Evolutionary conservation across 2,797 vertebrate species (phyloP), one percentile per base, ranked within the genome.

Genomic region (Lerista edwardsae): DNA sequence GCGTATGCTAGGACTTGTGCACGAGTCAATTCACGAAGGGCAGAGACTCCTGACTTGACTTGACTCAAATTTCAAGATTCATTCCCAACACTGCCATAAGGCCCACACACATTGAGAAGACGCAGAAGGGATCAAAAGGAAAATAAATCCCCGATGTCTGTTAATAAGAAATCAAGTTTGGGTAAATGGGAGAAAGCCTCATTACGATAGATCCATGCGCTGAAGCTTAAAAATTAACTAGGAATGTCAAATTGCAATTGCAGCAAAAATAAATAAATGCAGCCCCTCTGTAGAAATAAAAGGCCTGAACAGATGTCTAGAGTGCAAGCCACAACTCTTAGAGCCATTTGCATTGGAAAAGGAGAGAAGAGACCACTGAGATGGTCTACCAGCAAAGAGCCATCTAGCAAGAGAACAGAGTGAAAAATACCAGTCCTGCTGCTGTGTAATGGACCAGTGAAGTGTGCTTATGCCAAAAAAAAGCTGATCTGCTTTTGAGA

Each of bases 171-270:
- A 78, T 1, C 83, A 65, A 34, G 0, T 2, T 85, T 85, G 44
- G 57, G 79, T n/a, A 89, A 75, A 34, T 82, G 27, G 69, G 23
- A 1, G 55, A 82, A 62, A 75, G 23, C 0, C 57, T 14, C 84
- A 77, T 51, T 39, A 72, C 0, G 51, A 34, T 76, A 23, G 62
- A 19, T 83, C 23, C 0, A 0, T 65, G 80, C 0, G 0, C 55
- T 75, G 4, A 0, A 82, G 7, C 4, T 82, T 65, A 75, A 62
- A 71, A 71, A 68, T 78, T 86, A 82, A 12, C 4, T 44, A 27
- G 44, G 23, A 68, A 62, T 2, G 85, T 21, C 64, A 4, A 61
- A 19, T 4, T 80, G 3, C 25, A 86, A 64, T 73, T 36, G n/a
- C 14, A 82, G 82, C 51, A 79, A n/a, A 0, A 82, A 75, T 21